Evolutionary conservation across 2,888 invertebrate genomes (phyloP).

Genomic region (Isotomurus palustris): DNA sequence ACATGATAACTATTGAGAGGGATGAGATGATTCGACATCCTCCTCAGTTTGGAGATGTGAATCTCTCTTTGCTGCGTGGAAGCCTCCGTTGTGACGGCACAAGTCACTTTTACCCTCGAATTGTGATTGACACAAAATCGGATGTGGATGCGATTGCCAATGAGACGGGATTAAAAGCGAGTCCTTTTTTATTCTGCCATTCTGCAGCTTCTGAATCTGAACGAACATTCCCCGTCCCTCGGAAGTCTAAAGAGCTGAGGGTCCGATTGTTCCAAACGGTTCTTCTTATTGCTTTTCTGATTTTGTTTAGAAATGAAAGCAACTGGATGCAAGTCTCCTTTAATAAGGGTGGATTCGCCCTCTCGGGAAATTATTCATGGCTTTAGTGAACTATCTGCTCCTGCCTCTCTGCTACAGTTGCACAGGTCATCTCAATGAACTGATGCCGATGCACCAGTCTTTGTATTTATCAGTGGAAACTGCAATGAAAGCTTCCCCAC

Average conservation of each 20-base stretch:
- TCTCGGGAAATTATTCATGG: conserved; percentile 38
- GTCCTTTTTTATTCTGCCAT: neutral
- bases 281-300: neutral
- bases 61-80: too few species aligned
- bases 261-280: neutral
- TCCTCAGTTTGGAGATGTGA: too few species aligned
- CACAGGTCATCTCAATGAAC: too few species aligned
- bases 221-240: neutral
- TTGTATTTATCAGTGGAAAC: too few species aligned
- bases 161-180: conserved; percentile 29
- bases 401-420: too few species aligned
- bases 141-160: conserved; percentile 22
- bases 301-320: neutral
- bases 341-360: conserved; percentile 1
- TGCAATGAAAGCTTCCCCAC: too few species aligned
- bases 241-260: neutral
- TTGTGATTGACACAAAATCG: too few species aligned
- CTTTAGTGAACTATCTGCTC: too few species aligned
- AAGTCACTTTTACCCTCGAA: too few species aligned
- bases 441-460: too few species aligned
- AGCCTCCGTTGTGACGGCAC: too few species aligned
- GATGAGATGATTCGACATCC: too few species aligned
- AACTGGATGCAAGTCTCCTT: neutral
- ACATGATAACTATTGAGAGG: conserved; percentile 4
- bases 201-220: neutral